Conservation (phyloP, 1,140 invertebrate genomes). For the Anagrus nilaparvatae region DNA sequence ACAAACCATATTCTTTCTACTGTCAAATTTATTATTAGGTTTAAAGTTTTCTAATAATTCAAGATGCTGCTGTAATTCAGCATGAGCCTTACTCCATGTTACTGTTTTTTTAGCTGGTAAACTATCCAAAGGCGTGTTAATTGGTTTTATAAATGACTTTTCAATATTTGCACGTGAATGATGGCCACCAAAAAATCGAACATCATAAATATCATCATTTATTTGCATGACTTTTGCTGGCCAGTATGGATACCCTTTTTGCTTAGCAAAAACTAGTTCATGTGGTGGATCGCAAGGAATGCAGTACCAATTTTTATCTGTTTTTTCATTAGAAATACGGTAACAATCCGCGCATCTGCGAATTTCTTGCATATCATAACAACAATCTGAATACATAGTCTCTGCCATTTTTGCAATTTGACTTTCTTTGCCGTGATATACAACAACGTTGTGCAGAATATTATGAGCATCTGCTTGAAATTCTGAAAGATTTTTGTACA, state of each 20-base stretch:
- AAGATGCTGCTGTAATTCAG: too few species aligned
- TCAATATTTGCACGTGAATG: too few species aligned
- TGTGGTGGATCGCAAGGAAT: slow-evolving; percentile 84
- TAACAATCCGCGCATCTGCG: slow-evolving; percentile 36
- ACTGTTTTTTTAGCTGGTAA: too few species aligned
- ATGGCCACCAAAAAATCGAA: slow-evolving; percentile 89
- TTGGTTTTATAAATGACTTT: too few species aligned
- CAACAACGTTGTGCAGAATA: slow-evolving; percentile 36
- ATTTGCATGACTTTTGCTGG: slow-evolving; percentile 83
- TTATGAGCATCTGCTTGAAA: slow-evolving; percentile 37
- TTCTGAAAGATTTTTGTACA: slow-evolving; percentile 33
- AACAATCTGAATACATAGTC: slow-evolving; percentile 36
- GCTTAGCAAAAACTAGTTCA: slow-evolving; percentile 80
- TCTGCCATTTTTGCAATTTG: slow-evolving; percentile 35
- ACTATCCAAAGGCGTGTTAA: too few species aligned
- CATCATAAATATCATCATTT: slow-evolving; percentile 76
- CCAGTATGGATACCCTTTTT: slow-evolving; percentile 93
- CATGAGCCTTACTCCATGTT: too few species aligned
- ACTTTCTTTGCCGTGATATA: slow-evolving; percentile 35
- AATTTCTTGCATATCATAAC: slow-evolving; percentile 37
- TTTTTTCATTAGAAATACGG: slow-evolving; percentile 37
- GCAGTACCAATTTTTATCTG: slow-evolving; percentile 70
- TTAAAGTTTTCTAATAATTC: too few species aligned
- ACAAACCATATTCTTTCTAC: too few species aligned
- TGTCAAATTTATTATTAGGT: too few species aligned